Conservation (phyloP, 2,113 vertebrate genomes). For the Ctenodactylus gundi region DNA sequence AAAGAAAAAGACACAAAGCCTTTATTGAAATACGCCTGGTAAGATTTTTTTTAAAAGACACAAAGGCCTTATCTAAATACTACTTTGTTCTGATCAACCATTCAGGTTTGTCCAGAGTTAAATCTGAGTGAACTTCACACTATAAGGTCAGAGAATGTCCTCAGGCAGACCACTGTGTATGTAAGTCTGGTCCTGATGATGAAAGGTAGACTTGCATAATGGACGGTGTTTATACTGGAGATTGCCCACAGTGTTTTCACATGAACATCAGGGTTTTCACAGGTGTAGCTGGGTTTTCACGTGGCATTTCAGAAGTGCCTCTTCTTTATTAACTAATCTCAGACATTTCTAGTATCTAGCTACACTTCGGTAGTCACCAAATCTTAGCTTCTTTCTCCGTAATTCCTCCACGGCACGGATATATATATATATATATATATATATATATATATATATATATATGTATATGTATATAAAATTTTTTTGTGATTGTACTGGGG, state of each 20-base stretch:
- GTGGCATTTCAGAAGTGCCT: conserved; percentile 4
- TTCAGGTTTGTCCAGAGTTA: conserved; percentile 33
- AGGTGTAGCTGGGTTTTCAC: conserved; percentile 10
- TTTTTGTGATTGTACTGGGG: too few relatives aligned
- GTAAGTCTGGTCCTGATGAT: conserved; percentile 29
- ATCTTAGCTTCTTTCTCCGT: neutral
- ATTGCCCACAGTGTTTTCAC: conserved; percentile 39
- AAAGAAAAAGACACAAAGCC: conserved; percentile 48
- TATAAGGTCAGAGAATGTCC: conserved; percentile 52
- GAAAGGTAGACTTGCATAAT: conserved; percentile 59
- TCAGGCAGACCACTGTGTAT: conserved; percentile 9
- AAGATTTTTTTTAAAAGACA: too few relatives aligned
- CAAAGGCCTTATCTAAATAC: conserved; percentile 57
- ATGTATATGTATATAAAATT: too few relatives aligned
- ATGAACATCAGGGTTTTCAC: conserved; percentile 39
- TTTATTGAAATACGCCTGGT: too few relatives aligned
- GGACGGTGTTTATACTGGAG: neutral
- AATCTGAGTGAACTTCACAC: conserved; percentile 8
- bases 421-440: neutral
- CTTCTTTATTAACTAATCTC: neutral
- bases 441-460: too few relatives aligned
- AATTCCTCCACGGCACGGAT: too few relatives aligned
- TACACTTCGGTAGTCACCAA: neutral
- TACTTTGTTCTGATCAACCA: conserved; percentile 17
- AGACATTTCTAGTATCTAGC: neutral